Evolutionary conservation across 2,888 invertebrate genomes (phyloP).

Genomic region (Drosophila borealis): DNA sequence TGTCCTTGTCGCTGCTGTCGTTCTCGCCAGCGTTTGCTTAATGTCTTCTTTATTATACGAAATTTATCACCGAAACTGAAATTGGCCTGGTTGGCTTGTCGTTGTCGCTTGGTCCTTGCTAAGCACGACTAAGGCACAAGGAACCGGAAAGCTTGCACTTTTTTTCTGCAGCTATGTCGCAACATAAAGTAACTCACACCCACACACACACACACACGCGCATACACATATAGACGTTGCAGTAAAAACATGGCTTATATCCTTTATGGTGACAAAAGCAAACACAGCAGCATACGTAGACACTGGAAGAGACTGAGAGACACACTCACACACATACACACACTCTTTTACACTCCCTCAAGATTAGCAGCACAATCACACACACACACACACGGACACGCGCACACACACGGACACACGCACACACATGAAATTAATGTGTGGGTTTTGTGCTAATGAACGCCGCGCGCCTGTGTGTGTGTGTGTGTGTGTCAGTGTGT

Average conservation of each 20-base stretch:
- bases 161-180: conserved; percentile 58
- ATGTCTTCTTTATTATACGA: conserved; percentile 82
- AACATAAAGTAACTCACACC: conserved; percentile 49
- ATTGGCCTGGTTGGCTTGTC: conserved; percentile 69
- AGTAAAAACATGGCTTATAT: conserved; percentile 65
- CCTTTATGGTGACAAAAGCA: conserved; percentile 62
- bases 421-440: conserved; percentile 64
- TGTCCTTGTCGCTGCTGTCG: conserved; percentile 38
- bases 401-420: conserved; percentile 1
- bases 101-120: conserved; percentile 34
- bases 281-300: conserved; percentile 40
- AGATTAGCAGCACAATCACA: conserved; percentile 54
- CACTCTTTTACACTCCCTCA: conserved; percentile 52
- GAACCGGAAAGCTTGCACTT: conserved; percentile 58
- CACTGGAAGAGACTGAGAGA: conserved; percentile 13
- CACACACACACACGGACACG: conserved; percentile 22
- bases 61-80: conserved; percentile 81
- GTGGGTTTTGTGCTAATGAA: conserved; percentile 76
- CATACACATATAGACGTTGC: conserved; percentile 15
- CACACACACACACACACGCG: conserved; percentile 20
- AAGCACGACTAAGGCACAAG: conserved; percentile 35
- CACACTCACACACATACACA: conserved; percentile 20
- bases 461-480: conserved; percentile 36
- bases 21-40: conserved; percentile 74
- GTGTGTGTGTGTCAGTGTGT: conserved; percentile 27